Evolutionary conservation across 2,797 vertebrate genomes (phyloP).

Genomic region (Cyclura pinguis): DNA sequence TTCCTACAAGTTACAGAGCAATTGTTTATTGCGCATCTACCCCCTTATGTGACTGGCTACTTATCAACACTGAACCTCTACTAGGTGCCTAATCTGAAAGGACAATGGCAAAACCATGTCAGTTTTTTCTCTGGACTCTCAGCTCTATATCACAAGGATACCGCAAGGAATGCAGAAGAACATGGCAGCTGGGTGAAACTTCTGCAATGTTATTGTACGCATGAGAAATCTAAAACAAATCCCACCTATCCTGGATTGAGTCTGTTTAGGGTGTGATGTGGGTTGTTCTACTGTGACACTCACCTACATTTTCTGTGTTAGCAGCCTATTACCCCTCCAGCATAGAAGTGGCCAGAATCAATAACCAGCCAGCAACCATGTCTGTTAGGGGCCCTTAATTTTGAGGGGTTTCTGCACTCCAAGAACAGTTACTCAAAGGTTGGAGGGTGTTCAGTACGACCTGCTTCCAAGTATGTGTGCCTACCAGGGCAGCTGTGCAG

Average conservation of each 20-base stretch:
- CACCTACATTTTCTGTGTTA: neutral
- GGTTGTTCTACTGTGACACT: neutral
- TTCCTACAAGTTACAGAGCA: conserved; percentile 42
- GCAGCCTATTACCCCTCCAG: no score
- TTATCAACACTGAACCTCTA: neutral
- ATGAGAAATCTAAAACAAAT: conserved; percentile 3
- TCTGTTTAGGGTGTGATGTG: neutral
- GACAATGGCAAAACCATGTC: neutral
- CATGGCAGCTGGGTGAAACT: neutral
- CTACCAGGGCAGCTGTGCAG: no score
- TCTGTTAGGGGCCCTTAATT: neutral
- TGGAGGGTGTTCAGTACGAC: neutral
- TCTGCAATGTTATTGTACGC: neutral
- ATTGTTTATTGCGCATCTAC: conserved; percentile 19
- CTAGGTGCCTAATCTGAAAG: neutral
- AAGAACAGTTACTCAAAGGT: neutral
- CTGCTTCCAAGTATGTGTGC: no score
- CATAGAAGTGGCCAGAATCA: neutral
- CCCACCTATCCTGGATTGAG: neutral
- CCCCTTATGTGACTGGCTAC: conserved; percentile 16
- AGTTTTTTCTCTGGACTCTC: neutral
- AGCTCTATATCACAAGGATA: neutral
- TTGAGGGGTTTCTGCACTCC: no score
- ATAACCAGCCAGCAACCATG: no score
- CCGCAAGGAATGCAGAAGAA: neutral